These are phyloP conservation scores for Lordiphosa stackelbergi DNA, from an alignment of 1,140 invertebrate genomes.

Conservation along the genomic window DNA sequence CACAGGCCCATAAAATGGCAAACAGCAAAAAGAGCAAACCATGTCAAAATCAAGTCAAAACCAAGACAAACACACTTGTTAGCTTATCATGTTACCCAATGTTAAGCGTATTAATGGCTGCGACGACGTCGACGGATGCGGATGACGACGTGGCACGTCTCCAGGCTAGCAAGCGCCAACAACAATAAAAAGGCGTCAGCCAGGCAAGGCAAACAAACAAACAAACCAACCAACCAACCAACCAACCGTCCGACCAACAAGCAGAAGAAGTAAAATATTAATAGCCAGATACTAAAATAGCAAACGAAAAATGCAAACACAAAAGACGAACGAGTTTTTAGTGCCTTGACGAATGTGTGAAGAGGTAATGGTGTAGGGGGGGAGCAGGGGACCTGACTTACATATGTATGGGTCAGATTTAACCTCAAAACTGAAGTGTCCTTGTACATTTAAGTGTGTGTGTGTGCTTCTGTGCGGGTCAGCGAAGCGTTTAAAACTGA, in stretches of 20 bases:
- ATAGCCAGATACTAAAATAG: slow-evolving; percentile 70
- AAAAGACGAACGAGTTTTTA: slow-evolving; percentile 31
- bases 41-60: slow-evolving; percentile 65
- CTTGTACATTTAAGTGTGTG: no score
- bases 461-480: no score
- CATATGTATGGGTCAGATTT: no score
- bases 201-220: slow-evolving; percentile 24
- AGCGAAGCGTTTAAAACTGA: no score
- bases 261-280: slow-evolving; percentile 62
- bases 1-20: slow-evolving; percentile 17
- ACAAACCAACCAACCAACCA: slow-evolving; percentile 33
- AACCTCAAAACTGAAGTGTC: no score
- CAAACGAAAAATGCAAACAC: slow-evolving; percentile 38
- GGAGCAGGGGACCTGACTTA: no score
- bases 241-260: slow-evolving; percentile 41
- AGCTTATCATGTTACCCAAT: slow-evolving; percentile 73
- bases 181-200: slow-evolving; percentile 42
- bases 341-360: slow-evolving; percentile 7
- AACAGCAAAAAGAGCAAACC: slow-evolving; percentile 22
- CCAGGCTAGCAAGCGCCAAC: slow-evolving; percentile 17
- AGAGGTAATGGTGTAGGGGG: background rate
- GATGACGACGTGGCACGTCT: slow-evolving; percentile 9
- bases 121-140: slow-evolving; percentile 20
- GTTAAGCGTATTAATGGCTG: slow-evolving; percentile 69
- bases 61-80: slow-evolving; percentile 73